These are phyloP conservation scores for Akabosia matsudoensis DNA, from an alignment of 1,140 invertebrate species.

Conservation along the genomic window DNA sequence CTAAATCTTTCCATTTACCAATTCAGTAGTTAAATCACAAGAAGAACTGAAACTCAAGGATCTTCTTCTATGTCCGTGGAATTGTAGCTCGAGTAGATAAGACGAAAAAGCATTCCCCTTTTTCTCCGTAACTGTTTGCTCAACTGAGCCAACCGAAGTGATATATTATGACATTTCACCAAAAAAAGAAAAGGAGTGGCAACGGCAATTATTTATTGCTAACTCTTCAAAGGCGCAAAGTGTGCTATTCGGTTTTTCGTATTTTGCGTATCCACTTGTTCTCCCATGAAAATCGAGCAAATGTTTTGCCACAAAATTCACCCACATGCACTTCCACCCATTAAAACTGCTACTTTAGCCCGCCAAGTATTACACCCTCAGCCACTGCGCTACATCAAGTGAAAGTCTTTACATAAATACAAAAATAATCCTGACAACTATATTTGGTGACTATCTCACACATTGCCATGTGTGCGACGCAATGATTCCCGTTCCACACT, in stretches of 20 bases:
- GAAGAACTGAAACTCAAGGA: too few species aligned
- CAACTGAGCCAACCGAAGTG: conserved; percentile 2
- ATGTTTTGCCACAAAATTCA: neutral
- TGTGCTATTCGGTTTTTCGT: neutral
- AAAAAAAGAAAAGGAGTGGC: conserved; percentile 15
- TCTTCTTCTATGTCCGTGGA: too few species aligned
- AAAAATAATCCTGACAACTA: too few species aligned
- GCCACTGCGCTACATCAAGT: too few species aligned
- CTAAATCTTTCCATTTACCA: conserved; percentile 1
- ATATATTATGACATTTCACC: conserved; percentile 21
- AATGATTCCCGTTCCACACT: too few species aligned
- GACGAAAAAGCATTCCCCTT: neutral
- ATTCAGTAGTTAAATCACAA: neutral
- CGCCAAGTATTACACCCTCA: too few species aligned
- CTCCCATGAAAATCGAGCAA: neutral
- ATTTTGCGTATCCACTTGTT: neutral
- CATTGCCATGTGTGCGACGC: too few species aligned
- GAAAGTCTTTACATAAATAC: too few species aligned
- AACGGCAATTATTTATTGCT: conserved; percentile 24
- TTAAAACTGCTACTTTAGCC: too few species aligned
- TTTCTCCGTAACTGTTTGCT: neutral
- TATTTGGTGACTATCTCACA: too few species aligned
- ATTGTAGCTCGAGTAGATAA: neutral
- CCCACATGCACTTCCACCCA: neutral
- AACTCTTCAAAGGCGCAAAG: conserved; percentile 12